Evolutionary conservation across 2,113 vertebrate species (phyloP), one percentile per base, ranked within the genome.

Genomic region (Passer montanus): DNA sequence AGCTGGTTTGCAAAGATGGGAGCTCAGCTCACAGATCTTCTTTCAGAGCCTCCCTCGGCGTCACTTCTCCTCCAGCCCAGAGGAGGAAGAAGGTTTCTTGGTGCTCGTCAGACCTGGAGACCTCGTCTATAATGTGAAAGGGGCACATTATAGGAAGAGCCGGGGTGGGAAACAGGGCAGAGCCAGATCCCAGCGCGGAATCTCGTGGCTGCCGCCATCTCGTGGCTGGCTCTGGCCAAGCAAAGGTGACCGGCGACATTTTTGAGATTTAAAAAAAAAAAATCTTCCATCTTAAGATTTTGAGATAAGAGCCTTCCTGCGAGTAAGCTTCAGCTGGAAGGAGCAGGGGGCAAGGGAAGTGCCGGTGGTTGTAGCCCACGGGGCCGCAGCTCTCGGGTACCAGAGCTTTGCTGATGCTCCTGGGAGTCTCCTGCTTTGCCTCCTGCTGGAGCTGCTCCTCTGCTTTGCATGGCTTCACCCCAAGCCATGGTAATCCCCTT

Each of bases 161-260:
- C 0, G 2, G 55, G 50, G 30, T 1, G 44, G 60, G 59, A 31
- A 13, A 14, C 1, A 6, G 43, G 19, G 18, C 24, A 1, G 41
- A 74, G 60, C 24, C 46, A 15, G 6, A 28, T 2, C 21, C 13
- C 72, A 14, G 17, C 22, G 60, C 10, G 26, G 62, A 37, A 37
- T 37, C 35, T 37, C 35, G 35, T 37, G 35, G 52, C 11, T 93
- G 95, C 94, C 91, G 96, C 92, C 95, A 96, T 68, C 97, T 52
- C 69, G 55, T 92, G 93, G 94, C 53, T 77, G 53, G 27, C 70
- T 83, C 49, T n/a, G 76, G 66, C 55, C 81, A 4, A 35, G 85
- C 76, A 47, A n/a, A 80, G 21, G n/a, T n/a, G 44, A 35, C 3
- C 1, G 22, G 9, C 11, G 5, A 43, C 6, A 0, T 30, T n/a